Evolutionary conservation across 2,113 vertebrate species (phyloP).

Genomic region (Rhinoptilus africanus): DNA sequence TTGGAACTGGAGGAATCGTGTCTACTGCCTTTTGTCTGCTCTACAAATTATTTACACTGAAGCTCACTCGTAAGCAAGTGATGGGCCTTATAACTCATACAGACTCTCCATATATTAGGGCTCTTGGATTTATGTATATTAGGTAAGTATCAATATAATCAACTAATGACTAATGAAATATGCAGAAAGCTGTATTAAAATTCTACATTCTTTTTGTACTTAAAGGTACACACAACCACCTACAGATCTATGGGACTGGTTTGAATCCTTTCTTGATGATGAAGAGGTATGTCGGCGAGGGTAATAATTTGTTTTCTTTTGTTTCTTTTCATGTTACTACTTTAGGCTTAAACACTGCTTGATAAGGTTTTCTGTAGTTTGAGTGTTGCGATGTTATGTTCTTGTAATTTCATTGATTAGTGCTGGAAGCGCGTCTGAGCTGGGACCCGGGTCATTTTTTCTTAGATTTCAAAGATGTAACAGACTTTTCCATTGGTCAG

Average conservation of each 20-base stretch:
- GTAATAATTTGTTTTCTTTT: conserved; percentile 88
- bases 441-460: neutral
- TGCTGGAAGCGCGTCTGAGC: neutral
- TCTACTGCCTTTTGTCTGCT: conserved; percentile 97
- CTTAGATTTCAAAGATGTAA: neutral
- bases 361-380: neutral
- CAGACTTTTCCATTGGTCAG: neutral
- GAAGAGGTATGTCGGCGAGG: conserved; percentile 99
- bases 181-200: neutral
- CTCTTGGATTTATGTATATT: conserved; percentile 99
- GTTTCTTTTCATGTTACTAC: conserved; percentile 55
- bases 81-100: conserved; percentile 99
- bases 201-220: conserved; percentile 15
- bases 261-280: conserved; percentile 98
- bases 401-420: neutral
- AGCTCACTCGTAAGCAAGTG: conserved; percentile 97
- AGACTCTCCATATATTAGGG: conserved; percentile 97
- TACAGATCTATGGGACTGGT: conserved; percentile 96
- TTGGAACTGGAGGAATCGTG: conserved; percentile 97
- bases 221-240: conserved; percentile 97
- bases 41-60: conserved; percentile 98
- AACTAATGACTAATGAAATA: neutral
- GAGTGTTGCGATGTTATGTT: neutral
- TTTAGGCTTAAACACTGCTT: neutral
- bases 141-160: conserved; percentile 73